Base-by-base conservation (phyloP, 2,888 invertebrate genomes). In the Sinelater perroti region DNA sequence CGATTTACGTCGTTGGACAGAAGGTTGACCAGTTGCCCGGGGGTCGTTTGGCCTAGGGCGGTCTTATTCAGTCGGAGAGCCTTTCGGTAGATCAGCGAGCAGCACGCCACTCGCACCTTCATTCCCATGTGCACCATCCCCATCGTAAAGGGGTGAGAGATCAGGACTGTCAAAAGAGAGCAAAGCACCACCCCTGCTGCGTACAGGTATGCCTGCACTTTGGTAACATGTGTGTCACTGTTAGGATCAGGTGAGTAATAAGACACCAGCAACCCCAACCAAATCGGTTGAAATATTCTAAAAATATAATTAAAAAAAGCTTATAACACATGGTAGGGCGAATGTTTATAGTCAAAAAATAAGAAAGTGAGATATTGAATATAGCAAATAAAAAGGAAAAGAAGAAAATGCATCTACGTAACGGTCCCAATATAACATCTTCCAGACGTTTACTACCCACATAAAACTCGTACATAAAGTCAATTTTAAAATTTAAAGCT, bases 1-100 rank as follows among this genome's bases (percentile, higher is more conserved):
- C 94, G 85, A 70, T 91, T 92, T 62, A 97, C 93, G 77, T 98
- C 98, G 74, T 97, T 98, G 1, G 97, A 95, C 55, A 98, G 81
- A 8, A 97, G 84, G 76, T 97, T 97, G 20, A 97, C 94, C 60
- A 87, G 83, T 75, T 88, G 87, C 2, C 88, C 88, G 21, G 83
- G 80, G 1, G 93, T 91, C 5, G 92, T 92, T 71, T 90, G 84
- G 1, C 87, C 87, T 60, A 94, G 71, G 1, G 93, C 88, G 0
- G 85, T 85, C 74, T 88, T 87, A 69, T 90, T 75, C 30, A 79
- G 62, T 38, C 71, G 72, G 20, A 79, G 60, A 2, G 77, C 66
- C 64, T 95, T 95, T 73, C 93, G 84, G 74, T 93, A 95, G 61
- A 95, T 87, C 14, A 95, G 81, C 0, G 92, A 89, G 71, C 93